Evolutionary conservation across 1,140 invertebrate genomes (phyloP).

Genomic region (Hermatobates lingyangjiaoensis): DNA sequence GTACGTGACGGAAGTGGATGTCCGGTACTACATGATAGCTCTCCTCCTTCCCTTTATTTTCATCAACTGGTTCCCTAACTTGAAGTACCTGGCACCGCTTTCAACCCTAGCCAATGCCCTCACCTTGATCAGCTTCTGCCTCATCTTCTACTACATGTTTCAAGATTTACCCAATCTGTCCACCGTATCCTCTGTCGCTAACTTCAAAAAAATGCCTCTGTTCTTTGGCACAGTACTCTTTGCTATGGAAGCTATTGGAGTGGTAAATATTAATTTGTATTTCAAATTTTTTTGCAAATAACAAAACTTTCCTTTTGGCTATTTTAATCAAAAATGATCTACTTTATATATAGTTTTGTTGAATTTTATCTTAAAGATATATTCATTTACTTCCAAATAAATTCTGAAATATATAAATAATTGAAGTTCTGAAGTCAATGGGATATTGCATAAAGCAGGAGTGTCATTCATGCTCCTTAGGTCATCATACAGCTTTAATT

Average conservation of each 20-base stretch:
- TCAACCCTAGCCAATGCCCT: constrained; percentile 50
- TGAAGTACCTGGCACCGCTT: constrained; percentile 53
- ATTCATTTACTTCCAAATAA: no score
- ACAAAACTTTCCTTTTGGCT: constrained; percentile 19
- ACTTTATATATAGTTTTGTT: constrained; percentile 57
- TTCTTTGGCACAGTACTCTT: constrained; percentile 45
- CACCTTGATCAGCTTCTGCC: constrained; percentile 38
- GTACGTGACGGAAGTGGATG: constrained; percentile 24
- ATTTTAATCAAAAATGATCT: constrained; percentile 61
- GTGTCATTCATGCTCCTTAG: no score
- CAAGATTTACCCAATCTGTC: constrained; percentile 31
- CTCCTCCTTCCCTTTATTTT: constrained; percentile 43
- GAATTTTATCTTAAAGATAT: no score
- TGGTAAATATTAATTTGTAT: constrained; percentile 29
- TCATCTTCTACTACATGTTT: constrained; percentile 50
- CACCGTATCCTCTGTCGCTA: constrained; percentile 24
- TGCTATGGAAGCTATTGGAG: constrained; percentile 43
- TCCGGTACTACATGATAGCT: constrained; percentile 33
- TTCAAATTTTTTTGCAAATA: not conserved
- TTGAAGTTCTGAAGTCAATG: no score
- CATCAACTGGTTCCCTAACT: constrained; percentile 46
- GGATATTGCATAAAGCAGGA: no score
- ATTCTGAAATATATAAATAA: no score
- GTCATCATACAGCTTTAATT: no score
- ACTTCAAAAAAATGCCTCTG: constrained; percentile 30